A percentile compares a stretch with the other conserved stretches of the same genome.
Evolutionary conservation across 1,140 invertebrate species (phyloP).

Genomic region (Bradynema listronoti): DNA sequence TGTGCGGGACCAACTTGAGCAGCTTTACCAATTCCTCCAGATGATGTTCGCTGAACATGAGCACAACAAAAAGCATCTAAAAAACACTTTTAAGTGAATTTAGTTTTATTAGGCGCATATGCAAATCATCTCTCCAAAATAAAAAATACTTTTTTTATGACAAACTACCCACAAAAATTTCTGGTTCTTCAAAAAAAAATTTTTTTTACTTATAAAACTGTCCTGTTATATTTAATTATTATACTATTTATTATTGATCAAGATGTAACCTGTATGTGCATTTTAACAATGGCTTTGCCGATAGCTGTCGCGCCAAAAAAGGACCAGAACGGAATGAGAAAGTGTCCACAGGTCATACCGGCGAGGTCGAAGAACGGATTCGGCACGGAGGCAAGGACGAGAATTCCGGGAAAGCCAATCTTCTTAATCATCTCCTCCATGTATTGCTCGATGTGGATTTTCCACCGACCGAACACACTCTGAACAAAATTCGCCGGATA

Average conservation of each 20-base stretch:
- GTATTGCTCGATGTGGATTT: conserved; percentile 65
- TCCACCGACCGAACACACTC: not conserved
- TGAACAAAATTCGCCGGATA: not conserved
- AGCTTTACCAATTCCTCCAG: conserved; percentile 73
- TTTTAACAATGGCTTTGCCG: conserved; percentile 93
- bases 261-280: conserved; percentile 77
- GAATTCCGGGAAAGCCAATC: conserved; percentile 92
- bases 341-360: conserved; percentile 96
- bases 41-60: conserved; percentile 86
- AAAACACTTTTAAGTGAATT: too few species aligned
- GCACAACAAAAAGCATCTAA: conserved; percentile 78
- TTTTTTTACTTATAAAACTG: too few species aligned
- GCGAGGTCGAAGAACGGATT: conserved; percentile 98
- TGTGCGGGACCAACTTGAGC: conserved; percentile 67
- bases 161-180: too few species aligned
- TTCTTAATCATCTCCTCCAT: conserved; percentile 85
- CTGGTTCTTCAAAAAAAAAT: too few species aligned
- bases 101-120: too few species aligned
- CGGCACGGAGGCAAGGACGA: conserved; percentile 91
- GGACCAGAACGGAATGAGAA: conserved; percentile 97
- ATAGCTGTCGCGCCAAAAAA: conserved; percentile 98
- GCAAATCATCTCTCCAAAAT: too few species aligned
- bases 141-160: too few species aligned
- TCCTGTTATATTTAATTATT: too few species aligned
- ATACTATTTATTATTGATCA: conserved; percentile 9